Evolutionary conservation across 2,888 invertebrate species (phyloP).

Genomic region (Melitaea athalia): DNA sequence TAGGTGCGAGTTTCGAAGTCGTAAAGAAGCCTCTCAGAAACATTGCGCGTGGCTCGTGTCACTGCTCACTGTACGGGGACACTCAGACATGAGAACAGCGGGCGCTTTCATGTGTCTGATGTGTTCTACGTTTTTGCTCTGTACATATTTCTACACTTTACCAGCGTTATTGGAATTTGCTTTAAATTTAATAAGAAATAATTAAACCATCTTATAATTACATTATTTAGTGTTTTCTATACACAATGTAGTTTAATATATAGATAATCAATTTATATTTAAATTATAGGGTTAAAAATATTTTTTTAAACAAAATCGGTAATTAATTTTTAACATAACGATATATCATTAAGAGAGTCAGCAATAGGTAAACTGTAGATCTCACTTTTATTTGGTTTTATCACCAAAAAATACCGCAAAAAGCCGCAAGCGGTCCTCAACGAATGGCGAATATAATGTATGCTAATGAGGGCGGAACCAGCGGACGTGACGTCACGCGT

Average conservation of each 20-base stretch:
- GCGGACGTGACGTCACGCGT: constrained; percentile 77
- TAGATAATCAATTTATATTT: too few species aligned
- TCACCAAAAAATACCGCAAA: constrained; percentile 67
- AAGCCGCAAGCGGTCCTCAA: constrained; percentile 66
- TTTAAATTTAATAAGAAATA: neutral
- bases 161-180: neutral
- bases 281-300: neutral
- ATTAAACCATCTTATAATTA: neutral
- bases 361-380: constrained; percentile 15
- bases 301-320: neutral
- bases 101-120: constrained; percentile 32
- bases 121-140: neutral
- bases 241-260: too few species aligned
- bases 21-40: constrained; percentile 36
- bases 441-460: constrained; percentile 79
- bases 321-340: neutral
- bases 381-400: constrained; percentile 41
- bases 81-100: constrained; percentile 54
- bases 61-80: constrained; percentile 38
- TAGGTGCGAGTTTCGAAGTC: constrained; percentile 34
- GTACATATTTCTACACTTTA: neutral
- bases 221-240: too few species aligned
- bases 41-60: constrained; percentile 42
- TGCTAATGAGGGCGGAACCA: constrained; percentile 76
- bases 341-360: neutral